A percentile compares a stretch with the other conserved stretches of the same genome.
phyloP scores from a whole-genome alignment of 2,888 invertebrate species.

The Toxonevra muliebris region DNA sequence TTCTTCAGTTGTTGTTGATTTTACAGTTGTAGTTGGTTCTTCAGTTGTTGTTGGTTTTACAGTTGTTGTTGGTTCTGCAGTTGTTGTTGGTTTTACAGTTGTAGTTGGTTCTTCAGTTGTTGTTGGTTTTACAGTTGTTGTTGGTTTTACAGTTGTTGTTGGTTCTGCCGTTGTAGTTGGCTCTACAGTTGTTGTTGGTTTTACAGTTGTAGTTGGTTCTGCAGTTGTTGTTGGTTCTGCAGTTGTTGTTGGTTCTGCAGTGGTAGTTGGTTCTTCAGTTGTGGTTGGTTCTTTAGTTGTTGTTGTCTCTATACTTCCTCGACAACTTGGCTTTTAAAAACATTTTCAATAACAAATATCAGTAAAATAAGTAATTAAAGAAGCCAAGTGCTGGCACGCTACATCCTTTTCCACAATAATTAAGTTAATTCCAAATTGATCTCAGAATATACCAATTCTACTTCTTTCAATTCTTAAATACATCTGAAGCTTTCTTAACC shows the following conservation, averaged over 20 bases:
- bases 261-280: slow-evolving; percentile 15
- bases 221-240: slow-evolving; percentile 6
- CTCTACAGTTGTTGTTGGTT: slow-evolving; percentile 8
- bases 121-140: slow-evolving; percentile 7
- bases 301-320: too few species aligned
- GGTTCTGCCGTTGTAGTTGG: background rate
- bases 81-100: slow-evolving; percentile 5
- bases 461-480: too few species aligned
- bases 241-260: slow-evolving; percentile 3
- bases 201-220: slow-evolving; percentile 10
- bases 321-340: too few species aligned
- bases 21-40: slow-evolving; percentile 8
- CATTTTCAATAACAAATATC: too few species aligned
- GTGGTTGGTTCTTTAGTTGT: slow-evolving; percentile 6
- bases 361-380: too few species aligned
- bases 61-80: slow-evolving; percentile 11
- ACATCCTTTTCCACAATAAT: too few species aligned
- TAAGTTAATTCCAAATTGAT: too few species aligned
- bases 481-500: too few species aligned
- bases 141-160: background rate
- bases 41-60: slow-evolving; percentile 14
- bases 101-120: too few species aligned
- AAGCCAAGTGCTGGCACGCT: too few species aligned
- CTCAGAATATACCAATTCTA: too few species aligned
- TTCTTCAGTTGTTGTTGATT: background rate